phyloP scores from a whole-genome alignment of 2,888 invertebrate genomes.

The Eupithecia vulgata region DNA sequence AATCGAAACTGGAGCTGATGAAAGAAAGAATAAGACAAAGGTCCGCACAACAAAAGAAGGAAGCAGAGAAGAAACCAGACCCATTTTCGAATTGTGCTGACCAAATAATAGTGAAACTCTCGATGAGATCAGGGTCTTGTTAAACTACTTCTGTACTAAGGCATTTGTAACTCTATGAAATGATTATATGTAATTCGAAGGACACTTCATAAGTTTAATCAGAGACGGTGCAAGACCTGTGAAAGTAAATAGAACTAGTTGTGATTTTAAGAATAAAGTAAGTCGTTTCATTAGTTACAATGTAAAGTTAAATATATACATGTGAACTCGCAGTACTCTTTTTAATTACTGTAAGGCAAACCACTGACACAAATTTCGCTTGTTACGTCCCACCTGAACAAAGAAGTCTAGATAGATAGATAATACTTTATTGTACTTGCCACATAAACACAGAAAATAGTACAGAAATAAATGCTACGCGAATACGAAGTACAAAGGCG shows the following conservation, averaged over 20 bases:
- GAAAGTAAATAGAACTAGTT: neutral
- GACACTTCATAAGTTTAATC: neutral
- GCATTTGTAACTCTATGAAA: neutral
- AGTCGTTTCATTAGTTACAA: neutral
- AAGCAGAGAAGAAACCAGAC: neutral
- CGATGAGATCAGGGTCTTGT: neutral
- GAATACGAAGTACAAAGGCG: too few relatives aligned
- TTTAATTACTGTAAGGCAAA: neutral
- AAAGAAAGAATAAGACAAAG: neutral
- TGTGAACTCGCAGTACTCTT: neutral
- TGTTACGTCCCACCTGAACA: too few relatives aligned
- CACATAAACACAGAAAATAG: too few relatives aligned
- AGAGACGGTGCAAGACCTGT: neutral
- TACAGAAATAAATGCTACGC: too few relatives aligned
- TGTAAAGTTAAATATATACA: neutral
- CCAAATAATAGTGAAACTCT: neutral
- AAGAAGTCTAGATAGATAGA: too few relatives aligned
- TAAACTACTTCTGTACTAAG: neutral
- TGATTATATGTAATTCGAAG: neutral
- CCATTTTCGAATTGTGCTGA: neutral
- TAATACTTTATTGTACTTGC: too few relatives aligned
- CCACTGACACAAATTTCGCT: too few relatives aligned
- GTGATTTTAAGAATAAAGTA: neutral
- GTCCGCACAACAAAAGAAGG: slow-evolving; percentile 16
- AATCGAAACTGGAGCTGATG: slow-evolving; percentile 2